A percentile compares a stretch with the other conserved stretches of the same genome.
phyloP scores from a whole-genome alignment of 2,888 invertebrate genomes.

The Dusona sp. region DNA sequence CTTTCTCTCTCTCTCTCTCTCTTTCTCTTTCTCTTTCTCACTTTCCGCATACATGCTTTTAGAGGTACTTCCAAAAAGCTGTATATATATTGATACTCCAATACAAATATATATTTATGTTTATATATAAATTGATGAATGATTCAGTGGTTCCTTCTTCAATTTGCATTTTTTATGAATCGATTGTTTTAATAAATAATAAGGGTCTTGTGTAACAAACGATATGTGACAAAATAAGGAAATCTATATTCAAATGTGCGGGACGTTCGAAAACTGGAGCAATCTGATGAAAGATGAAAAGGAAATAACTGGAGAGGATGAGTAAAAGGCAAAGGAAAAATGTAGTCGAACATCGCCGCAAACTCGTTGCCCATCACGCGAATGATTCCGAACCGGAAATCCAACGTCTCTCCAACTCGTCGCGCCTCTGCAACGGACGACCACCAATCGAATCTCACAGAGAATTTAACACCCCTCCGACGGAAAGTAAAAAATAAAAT shows the following conservation, averaged over 20 bases:
- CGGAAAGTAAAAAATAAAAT: conserved; percentile 64
- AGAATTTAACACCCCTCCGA: conserved; percentile 83
- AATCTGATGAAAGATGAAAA: conserved; percentile 12
- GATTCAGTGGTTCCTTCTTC: conserved; percentile 25
- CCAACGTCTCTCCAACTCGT: conserved; percentile 68
- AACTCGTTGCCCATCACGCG: conserved; percentile 62
- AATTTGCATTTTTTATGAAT: conserved; percentile 59
- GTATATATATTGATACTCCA: conserved; percentile 6
- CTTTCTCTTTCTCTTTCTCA: conserved; percentile 58
- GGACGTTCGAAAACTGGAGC: conserved; percentile 22
- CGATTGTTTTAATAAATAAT: conserved; percentile 57
- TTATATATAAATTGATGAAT: background rate
- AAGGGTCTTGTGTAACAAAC: background rate
- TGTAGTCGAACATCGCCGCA: conserved; percentile 45
- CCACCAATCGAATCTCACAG: conserved; percentile 84
- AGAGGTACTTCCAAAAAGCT: background rate
- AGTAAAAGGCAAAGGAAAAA: conserved; percentile 13
- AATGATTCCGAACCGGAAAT: conserved; percentile 81
- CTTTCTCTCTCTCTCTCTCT: conserved; percentile 54
- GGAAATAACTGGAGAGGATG: conserved; percentile 19
- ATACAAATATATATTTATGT: conserved; percentile 6
- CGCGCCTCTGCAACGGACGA: conserved; percentile 73
- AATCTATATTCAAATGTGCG: background rate
- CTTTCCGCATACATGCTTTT: conserved; percentile 43
- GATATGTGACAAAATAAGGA: background rate